A percentile compares a stretch with the other conserved stretches of the same genome.
These are phyloP conservation scores for Sapayoa aenigma DNA, from an alignment of 2,113 vertebrate genomes.

Conservation along the genomic window DNA sequence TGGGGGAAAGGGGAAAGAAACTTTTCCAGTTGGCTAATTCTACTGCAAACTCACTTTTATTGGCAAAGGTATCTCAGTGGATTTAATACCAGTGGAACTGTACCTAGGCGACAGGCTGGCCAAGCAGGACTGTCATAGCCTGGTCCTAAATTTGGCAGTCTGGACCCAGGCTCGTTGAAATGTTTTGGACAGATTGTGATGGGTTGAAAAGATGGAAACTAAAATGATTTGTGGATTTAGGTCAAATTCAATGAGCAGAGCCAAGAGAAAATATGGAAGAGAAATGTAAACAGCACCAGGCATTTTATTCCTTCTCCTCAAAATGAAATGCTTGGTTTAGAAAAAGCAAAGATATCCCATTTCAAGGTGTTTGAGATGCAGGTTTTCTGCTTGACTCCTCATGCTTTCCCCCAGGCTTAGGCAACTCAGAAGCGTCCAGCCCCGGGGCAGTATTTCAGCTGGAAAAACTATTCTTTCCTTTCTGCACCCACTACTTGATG, in stretches of 20 bases:
- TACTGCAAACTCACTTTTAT: background rate
- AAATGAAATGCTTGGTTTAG: background rate
- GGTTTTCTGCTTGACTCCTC: background rate
- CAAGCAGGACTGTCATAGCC: background rate
- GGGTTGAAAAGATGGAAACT: background rate
- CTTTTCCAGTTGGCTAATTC: background rate
- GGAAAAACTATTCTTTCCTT: background rate
- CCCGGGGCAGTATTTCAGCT: background rate
- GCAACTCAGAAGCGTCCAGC: background rate
- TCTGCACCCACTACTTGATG: fast-evolving
- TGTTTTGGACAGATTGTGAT: background rate
- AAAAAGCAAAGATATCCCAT: background rate
- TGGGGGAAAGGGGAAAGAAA: background rate
- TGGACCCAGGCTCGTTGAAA: background rate
- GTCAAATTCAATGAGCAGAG: background rate
- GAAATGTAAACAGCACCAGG: conserved; percentile 13
- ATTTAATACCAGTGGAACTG: background rate
- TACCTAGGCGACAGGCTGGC: background rate
- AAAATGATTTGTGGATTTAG: conserved; percentile 13
- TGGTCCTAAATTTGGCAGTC: background rate
- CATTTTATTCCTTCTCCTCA: background rate
- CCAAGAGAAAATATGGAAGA: background rate
- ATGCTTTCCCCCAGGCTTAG: background rate
- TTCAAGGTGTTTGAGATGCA: background rate
- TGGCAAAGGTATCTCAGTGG: background rate